A percentile compares a stretch with the other conserved stretches of the same genome.
Evolutionary conservation across 2,113 vertebrate genomes (phyloP).

Genomic region (Tyto alba): DNA sequence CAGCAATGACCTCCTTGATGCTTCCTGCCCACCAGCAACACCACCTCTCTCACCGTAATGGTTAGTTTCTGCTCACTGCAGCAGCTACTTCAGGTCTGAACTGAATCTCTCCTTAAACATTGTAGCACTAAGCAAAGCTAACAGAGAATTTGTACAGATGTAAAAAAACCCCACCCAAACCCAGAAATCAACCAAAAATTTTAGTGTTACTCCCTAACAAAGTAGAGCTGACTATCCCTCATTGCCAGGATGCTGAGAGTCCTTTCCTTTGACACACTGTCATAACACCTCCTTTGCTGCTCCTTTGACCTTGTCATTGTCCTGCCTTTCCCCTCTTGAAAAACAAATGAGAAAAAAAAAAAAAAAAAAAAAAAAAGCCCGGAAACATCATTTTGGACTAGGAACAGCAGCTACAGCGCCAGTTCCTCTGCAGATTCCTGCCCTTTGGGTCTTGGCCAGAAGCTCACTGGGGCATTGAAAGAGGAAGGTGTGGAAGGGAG

Average conservation of each 20-base stretch:
- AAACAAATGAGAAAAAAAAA: not conserved
- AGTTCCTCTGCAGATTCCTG: not conserved
- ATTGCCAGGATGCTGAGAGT: not conserved
- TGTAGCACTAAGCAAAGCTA: not conserved
- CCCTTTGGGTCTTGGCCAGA: not conserved
- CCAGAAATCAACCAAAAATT: not conserved
- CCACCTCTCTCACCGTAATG: not conserved
- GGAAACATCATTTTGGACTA: not conserved
- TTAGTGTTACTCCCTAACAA: not conserved
- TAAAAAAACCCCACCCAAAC: not conserved
- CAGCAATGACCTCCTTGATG: not conserved
- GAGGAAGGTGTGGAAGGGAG: not conserved
- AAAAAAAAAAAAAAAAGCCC: not conserved
- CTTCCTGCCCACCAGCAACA: not conserved
- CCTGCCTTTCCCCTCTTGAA: not conserved
- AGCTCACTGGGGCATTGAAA: not conserved
- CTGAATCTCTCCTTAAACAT: not conserved
- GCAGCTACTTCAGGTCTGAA: not conserved
- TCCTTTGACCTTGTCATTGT: slow-evolving; percentile 20
- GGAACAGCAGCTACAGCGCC: not conserved
- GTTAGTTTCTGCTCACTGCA: not conserved
- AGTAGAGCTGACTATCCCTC: not conserved
- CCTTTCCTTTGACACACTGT: not conserved
- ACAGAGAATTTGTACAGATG: not conserved
- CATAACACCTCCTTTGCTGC: not conserved